A percentile compares a stretch with the other conserved stretches of the same genome.
phyloP scores from a whole-genome alignment of 2,797 vertebrate genomes.

The Semotilus atromaculatus region DNA sequence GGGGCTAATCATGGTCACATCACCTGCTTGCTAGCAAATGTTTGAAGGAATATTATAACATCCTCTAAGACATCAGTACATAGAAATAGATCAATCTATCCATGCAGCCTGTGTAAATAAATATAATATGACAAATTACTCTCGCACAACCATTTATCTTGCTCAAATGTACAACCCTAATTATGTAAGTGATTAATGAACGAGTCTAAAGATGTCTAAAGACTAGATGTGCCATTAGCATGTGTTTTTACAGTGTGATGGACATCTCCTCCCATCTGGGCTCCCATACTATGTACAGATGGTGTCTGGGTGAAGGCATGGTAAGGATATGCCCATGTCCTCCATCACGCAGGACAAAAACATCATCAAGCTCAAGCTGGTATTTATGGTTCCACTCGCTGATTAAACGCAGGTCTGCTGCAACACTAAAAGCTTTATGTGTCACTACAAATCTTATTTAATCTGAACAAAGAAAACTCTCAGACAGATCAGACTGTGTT shows the following conservation, averaged over 20 bases:
- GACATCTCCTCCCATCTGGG: slow-evolving; percentile 53
- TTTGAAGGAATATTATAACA: neutral
- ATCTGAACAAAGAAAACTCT: neutral
- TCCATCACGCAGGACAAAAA: neutral
- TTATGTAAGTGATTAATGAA: slow-evolving; percentile 1
- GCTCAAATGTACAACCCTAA: slow-evolving; percentile 1
- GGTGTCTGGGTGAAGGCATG: slow-evolving; percentile 31
- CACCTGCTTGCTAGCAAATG: neutral
- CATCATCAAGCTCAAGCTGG: neutral
- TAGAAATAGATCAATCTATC: too few relatives aligned
- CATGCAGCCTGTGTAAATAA: too few relatives aligned
- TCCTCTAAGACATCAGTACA: too few relatives aligned
- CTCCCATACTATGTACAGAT: slow-evolving; percentile 63
- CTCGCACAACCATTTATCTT: slow-evolving; percentile 6
- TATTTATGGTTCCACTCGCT: neutral
- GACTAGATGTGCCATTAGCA: slow-evolving; percentile 5
- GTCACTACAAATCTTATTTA: neutral
- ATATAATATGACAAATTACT: too few relatives aligned
- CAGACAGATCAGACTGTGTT: neutral
- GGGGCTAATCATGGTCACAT: neutral
- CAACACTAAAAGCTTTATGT: neutral
- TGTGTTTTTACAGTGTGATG: slow-evolving; percentile 26
- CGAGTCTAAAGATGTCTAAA: neutral
- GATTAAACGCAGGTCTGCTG: neutral
- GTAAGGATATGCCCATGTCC: neutral